Base-by-base conservation (phyloP, 2,113 vertebrate species). In the Campylomormyrus numenius region DNA sequence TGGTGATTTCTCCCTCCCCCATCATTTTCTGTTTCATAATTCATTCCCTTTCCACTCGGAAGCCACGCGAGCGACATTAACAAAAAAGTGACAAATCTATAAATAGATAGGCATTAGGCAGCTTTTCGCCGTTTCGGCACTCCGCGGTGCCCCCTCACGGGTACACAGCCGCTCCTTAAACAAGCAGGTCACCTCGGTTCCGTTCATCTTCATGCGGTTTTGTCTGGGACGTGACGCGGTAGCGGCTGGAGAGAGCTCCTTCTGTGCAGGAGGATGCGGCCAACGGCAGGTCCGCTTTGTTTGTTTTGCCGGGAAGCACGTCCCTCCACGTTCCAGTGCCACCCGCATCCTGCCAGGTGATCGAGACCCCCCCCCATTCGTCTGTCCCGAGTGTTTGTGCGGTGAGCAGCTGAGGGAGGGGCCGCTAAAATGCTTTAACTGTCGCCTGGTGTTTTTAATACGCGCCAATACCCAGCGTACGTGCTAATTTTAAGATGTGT, bases 141-240 rank as follows among this genome's bases (percentile, higher is more conserved):
- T 7, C 53, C 1, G 7, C 2, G 7, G 56, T 24, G 53, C 19
- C 6, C 53, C 53, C 53, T 58, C 21, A 24, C 53, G 7, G 53
- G 5, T 58, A 8, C 0, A 6, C 1, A 83, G 1, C 89, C 92
- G 27, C 87, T 87, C 70, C 52, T 94, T 94, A 91, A 92, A 94
- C 94, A 92, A 93, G 93, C 93, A 74, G 91, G 90, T 89, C 91
- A 90, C 91, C 66, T 91, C 90, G 91, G 94, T 94, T 95, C 94
- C 93, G 96, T 96, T 93, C 93, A 93, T 96, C 94, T 95, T 95
- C 92, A 94, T 95, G 94, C 92, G 93, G 92, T 93, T 95, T 96
- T 95, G 94, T 95, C 93, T 94, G 88, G 0, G 90, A 91, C 91
- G 93, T 94, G 95, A 95, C 94, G 93, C 92, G 6, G 42, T 31